phyloP scores from a whole-genome alignment of 2,113 vertebrate species.

The Halichoerus grypus region DNA sequence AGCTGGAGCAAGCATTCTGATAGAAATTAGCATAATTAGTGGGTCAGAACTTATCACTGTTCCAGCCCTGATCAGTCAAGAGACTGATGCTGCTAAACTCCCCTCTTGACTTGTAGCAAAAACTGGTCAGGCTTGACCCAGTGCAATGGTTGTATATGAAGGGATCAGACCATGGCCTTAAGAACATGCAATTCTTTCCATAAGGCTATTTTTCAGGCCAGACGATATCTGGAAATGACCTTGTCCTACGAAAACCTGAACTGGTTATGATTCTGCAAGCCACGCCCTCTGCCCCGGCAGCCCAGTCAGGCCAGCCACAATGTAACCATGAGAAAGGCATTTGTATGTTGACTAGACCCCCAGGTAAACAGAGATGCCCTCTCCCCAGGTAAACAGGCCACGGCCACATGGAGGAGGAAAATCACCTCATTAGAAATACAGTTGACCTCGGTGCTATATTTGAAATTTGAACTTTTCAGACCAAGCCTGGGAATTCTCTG shows the following conservation, averaged over 20 bases:
- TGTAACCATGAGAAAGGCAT: not conserved
- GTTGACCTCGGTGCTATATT: not conserved
- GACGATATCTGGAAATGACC: not conserved
- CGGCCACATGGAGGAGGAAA: not conserved
- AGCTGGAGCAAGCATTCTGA: not conserved
- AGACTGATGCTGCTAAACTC: not conserved
- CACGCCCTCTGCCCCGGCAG: not conserved
- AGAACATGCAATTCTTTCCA: not conserved
- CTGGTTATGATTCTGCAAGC: not conserved
- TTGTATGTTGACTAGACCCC: not conserved
- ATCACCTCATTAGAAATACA: not conserved
- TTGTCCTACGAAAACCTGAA: not conserved
- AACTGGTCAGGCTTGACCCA: not conserved
- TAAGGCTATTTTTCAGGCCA: not conserved
- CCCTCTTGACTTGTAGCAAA: not conserved
- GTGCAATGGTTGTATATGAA: not conserved
- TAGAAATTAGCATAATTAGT: not conserved
- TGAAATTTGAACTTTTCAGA: slow-evolving; percentile 48
- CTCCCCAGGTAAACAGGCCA: not conserved
- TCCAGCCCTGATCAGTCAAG: not conserved
- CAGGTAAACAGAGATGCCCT: not conserved
- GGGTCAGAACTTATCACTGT: not conserved
- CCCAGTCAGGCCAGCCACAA: not conserved
- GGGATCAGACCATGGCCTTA: not conserved
- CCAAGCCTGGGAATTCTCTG: not conserved